Evolutionary conservation across 2,888 invertebrate genomes (phyloP).

Genomic region (Caenorhabditis afra): DNA sequence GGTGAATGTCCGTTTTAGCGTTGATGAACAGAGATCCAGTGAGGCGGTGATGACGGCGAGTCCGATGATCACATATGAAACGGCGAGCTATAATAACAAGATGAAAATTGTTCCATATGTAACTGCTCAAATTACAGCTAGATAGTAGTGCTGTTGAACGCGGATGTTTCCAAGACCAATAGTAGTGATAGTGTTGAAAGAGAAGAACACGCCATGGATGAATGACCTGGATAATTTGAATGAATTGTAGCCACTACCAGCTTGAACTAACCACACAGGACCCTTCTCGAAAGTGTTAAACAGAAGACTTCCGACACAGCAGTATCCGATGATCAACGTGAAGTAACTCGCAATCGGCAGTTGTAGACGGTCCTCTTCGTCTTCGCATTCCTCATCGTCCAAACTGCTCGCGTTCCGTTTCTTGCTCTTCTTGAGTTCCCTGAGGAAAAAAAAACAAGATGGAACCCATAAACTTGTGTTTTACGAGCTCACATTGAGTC

Average conservation of each 20-base stretch:
- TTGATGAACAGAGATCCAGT: constrained; percentile 80
- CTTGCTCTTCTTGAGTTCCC: constrained; percentile 72
- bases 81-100: constrained; percentile 79
- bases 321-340: constrained; percentile 80
- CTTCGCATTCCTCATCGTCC: constrained; percentile 69
- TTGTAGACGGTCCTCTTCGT: constrained; percentile 76
- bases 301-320: constrained; percentile 77
- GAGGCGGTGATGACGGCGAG: constrained; percentile 81
- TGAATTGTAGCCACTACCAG: too few relatives aligned
- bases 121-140: constrained; percentile 70
- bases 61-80: constrained; percentile 80
- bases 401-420: constrained; percentile 61
- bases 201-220: constrained; percentile 80
- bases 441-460: constrained; percentile 34
- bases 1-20: constrained; percentile 80
- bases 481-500: constrained; percentile 71
- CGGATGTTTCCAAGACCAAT: constrained; percentile 80
- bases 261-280: constrained; percentile 71
- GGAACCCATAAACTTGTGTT: constrained; percentile 4
- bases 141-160: constrained; percentile 76
- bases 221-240: constrained; percentile 78
- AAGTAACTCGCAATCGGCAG: constrained; percentile 80
- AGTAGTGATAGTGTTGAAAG: constrained; percentile 81
- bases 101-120: too few relatives aligned
- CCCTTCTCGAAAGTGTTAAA: constrained; percentile 80